Conservation (phyloP, 2,888 invertebrate genomes). For the Diogma glabrata region DNA sequence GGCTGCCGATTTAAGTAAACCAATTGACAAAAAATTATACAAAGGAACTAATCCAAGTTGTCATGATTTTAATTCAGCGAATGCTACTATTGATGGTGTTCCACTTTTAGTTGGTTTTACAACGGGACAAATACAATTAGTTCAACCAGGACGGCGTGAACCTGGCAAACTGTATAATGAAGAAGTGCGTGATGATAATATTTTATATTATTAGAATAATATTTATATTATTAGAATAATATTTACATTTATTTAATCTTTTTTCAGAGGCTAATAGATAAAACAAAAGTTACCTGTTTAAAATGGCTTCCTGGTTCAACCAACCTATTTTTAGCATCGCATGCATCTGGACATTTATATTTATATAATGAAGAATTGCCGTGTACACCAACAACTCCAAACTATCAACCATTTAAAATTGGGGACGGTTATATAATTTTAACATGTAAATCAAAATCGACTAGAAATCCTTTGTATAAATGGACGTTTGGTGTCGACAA, state of each 20-base stretch:
- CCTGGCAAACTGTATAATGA: conserved; percentile 94
- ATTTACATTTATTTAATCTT: conserved; percentile 9
- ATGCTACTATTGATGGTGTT: conserved; percentile 71
- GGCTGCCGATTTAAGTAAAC: conserved; percentile 92
- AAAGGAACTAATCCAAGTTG: conserved; percentile 98
- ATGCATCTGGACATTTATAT: conserved; percentile 93
- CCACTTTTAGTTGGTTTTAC: conserved; percentile 94
- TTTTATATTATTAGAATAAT: no score
- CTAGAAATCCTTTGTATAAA: conserved; percentile 88
- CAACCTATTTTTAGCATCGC: conserved; percentile 87
- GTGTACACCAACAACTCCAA: conserved; percentile 81
- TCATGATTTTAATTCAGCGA: conserved; percentile 89
- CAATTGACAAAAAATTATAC: conserved; percentile 95
- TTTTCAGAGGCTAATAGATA: conserved; percentile 36
- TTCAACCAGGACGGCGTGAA: conserved; percentile 95
- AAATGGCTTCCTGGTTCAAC: conserved; percentile 95
- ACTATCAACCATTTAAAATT: conserved; percentile 89
- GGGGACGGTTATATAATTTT: conserved; percentile 90
- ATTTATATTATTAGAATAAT: no score
- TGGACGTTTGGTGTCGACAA: conserved; percentile 77
- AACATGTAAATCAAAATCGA: conserved; percentile 93
- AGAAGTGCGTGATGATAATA: conserved; percentile 54
- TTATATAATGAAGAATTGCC: conserved; percentile 93
- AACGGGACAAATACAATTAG: conserved; percentile 94
- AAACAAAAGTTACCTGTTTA: conserved; percentile 72